Evolutionary conservation across 2,113 vertebrate genomes (phyloP).

Genomic region (Melanocharis versteri): DNA sequence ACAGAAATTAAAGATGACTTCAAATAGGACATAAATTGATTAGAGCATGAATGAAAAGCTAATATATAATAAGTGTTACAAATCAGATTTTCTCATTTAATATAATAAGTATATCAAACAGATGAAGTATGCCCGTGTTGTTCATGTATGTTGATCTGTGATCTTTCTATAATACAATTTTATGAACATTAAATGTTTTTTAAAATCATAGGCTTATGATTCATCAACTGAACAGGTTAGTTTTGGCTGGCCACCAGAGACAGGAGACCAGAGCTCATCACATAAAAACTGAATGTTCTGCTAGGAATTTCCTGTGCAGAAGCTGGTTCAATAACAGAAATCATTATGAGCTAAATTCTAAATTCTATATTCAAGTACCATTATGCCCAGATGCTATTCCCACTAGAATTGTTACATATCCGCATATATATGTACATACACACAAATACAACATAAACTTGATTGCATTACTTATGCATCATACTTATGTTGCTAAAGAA

Average conservation of each 20-base stretch:
- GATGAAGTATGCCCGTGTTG: not conserved
- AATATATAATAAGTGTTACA: not conserved
- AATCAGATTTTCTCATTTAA: not conserved
- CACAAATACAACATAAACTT: not conserved
- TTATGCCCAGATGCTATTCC: not conserved
- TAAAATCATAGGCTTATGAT: not conserved
- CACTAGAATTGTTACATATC: not conserved
- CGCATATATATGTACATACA: not conserved
- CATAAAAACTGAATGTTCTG: not conserved
- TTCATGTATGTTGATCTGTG: accelerated
- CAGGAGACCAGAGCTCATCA: not conserved
- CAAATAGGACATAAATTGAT: not conserved
- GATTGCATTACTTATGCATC: not conserved
- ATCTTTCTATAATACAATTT: not conserved
- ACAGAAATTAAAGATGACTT: not conserved
- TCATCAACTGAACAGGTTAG: not conserved
- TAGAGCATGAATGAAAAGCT: not conserved
- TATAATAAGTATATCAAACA: not conserved
- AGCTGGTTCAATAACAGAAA: not conserved
- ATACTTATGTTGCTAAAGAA: not conserved
- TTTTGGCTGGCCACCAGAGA: not conserved
- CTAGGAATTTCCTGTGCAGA: not conserved
- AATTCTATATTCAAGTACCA: not conserved
- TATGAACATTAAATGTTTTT: not conserved
- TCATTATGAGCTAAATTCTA: not conserved